Evolutionary conservation across 2,888 invertebrate genomes (phyloP).

Genomic region (Hedychridium roseum): DNA sequence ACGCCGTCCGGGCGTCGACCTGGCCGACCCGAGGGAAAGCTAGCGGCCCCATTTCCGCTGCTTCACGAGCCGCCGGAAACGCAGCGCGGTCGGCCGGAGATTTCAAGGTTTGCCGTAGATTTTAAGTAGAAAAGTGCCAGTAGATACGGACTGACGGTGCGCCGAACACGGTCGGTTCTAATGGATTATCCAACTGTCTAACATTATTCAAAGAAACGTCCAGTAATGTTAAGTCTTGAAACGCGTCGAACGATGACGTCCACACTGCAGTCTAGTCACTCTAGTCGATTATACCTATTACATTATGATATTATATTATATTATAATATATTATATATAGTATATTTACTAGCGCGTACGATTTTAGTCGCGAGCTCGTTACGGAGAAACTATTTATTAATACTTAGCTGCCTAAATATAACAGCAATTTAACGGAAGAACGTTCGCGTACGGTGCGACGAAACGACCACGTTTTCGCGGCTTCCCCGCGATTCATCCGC

Average conservation of each 20-base stretch:
- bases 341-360: slow-evolving; percentile 45
- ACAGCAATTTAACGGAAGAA: slow-evolving; percentile 10
- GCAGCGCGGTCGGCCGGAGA: slow-evolving; percentile 10
- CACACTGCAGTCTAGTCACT: slow-evolving; percentile 61
- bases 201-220: slow-evolving; percentile 61
- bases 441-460: no score
- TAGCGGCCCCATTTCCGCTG: slow-evolving; percentile 41
- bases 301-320: slow-evolving; percentile 49
- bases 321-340: slow-evolving; percentile 40
- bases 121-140: slow-evolving; percentile 64
- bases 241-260: slow-evolving; percentile 56
- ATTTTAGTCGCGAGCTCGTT: slow-evolving; percentile 53
- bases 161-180: slow-evolving; percentile 23
- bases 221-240: slow-evolving; percentile 60
- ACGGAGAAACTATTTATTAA: slow-evolving; percentile 40
- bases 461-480: no score
- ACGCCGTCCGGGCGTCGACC: background rate
- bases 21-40: slow-evolving; percentile 29
- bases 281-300: slow-evolving; percentile 57
- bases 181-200: slow-evolving; percentile 49
- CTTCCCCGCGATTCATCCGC: no score
- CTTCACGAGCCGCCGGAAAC: slow-evolving; percentile 13
- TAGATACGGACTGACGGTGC: slow-evolving; percentile 33
- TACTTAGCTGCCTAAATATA: slow-evolving; percentile 45
- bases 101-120: slow-evolving; percentile 51